Evolutionary conservation across 2,888 invertebrate species (phyloP).

Genomic region (Bombyx huttoni): DNA sequence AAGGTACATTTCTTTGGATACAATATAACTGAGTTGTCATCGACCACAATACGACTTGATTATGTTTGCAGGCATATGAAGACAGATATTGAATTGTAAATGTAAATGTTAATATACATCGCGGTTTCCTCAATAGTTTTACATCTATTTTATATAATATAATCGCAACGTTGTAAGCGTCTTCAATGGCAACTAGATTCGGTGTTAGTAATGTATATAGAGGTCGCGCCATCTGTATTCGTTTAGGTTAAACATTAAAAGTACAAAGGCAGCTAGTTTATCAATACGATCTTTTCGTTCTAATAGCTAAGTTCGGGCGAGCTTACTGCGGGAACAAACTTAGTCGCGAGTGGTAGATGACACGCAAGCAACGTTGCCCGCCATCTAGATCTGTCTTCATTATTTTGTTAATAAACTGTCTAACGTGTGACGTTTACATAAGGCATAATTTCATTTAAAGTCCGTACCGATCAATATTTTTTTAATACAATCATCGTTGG

Average conservation of each 20-base stretch:
- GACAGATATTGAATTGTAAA: not conserved
- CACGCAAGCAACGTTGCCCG: slow-evolving; percentile 34
- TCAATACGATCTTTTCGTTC: slow-evolving; percentile 3
- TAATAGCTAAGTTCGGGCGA: slow-evolving; percentile 38
- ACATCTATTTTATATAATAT: not conserved
- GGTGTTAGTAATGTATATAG: not conserved
- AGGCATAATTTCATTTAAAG: not conserved
- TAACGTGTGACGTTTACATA: not conserved
- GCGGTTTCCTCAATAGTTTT: too few species aligned
- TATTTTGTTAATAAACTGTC: not conserved
- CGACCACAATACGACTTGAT: too few species aligned
- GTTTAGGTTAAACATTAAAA: slow-evolving; percentile 8
- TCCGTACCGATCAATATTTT: too few species aligned
- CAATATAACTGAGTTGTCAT: too few species aligned
- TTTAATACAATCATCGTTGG: too few species aligned
- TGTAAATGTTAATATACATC: not conserved
- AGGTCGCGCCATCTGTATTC: not conserved
- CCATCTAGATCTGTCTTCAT: not conserved
- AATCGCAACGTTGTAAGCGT: not conserved
- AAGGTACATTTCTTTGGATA: too few species aligned
- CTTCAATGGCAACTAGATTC: not conserved
- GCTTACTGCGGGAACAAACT: slow-evolving; percentile 67
- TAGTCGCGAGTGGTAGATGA: slow-evolving; percentile 24
- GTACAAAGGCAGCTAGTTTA: slow-evolving; percentile 59
- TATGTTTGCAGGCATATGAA: not conserved